Percentiles rank a stretch among this genome's conserved stretches.
These are phyloP conservation scores for Idaea aversata DNA, from an alignment of 2,888 invertebrate genomes.

Conservation along the genomic window DNA sequence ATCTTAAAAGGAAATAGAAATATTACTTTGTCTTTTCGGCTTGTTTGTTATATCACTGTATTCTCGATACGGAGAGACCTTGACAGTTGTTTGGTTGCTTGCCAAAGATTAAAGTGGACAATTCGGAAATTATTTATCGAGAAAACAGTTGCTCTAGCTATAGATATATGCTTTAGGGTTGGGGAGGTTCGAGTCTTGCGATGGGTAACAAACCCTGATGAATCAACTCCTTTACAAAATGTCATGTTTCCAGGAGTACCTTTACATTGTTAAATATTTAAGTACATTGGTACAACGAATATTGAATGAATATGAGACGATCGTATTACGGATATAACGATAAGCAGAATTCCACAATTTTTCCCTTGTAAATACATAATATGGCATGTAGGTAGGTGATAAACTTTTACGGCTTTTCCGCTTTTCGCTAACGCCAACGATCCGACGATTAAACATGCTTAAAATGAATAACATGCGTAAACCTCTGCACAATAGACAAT, in stretches of 20 bases:
- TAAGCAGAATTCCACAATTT: background rate
- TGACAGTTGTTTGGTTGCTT: background rate
- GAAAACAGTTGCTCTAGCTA: background rate
- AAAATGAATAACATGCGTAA: background rate
- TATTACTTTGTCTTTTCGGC: background rate
- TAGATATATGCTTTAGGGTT: too few species aligned
- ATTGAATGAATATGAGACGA: background rate
- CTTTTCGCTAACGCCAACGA: background rate
- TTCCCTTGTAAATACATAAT: constrained; percentile 1
- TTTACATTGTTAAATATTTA: background rate
- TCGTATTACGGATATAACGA: background rate
- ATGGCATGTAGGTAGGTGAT: background rate
- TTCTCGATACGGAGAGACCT: background rate
- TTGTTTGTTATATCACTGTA: background rate
- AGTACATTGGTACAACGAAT: background rate
- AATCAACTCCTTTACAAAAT: background rate
- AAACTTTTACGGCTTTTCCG: background rate
- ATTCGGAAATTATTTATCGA: background rate
- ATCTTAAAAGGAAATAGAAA: constrained; percentile 1
- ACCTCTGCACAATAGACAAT: background rate
- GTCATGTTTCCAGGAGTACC: background rate
- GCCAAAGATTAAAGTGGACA: constrained; percentile 1
- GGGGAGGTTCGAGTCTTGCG: too few species aligned
- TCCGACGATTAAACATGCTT: background rate
- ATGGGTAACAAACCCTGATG: too few species aligned